Evolutionary conservation across 2,113 vertebrate genomes (phyloP).

Genomic region (Pygoscelis adeliae): DNA sequence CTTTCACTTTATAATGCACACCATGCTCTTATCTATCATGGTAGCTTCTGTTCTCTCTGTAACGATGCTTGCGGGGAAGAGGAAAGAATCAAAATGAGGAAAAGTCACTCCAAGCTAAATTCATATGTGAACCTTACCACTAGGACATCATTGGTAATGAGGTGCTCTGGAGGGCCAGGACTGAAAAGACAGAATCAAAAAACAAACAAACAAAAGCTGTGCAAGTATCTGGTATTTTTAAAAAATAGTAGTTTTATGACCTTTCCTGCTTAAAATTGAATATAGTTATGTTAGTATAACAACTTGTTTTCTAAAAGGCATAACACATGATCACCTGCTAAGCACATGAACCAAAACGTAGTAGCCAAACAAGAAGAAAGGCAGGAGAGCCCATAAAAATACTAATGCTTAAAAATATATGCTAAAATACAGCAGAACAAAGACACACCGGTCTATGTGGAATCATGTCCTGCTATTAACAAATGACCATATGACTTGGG

Average conservation of each 20-base stretch:
- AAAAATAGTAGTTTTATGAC: background rate
- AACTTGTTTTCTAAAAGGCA: background rate
- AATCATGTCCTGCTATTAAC: background rate
- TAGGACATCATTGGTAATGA: conserved; percentile 81
- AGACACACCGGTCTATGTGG: background rate
- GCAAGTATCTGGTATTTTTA: background rate
- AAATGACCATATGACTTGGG: background rate
- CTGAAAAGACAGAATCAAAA: conserved; percentile 68
- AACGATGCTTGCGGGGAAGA: background rate
- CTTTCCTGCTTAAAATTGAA: background rate
- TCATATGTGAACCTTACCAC: conserved; percentile 74
- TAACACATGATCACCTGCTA: background rate
- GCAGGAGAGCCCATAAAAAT: background rate
- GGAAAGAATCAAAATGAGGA: background rate
- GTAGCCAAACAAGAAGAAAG: background rate
- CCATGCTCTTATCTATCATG: background rate
- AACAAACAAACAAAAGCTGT: background rate
- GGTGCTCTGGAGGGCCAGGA: conserved; percentile 47
- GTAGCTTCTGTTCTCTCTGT: background rate
- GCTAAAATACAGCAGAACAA: background rate
- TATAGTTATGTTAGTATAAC: background rate
- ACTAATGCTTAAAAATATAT: background rate
- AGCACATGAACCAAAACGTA: background rate
- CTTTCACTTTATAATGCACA: background rate
- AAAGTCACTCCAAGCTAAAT: background rate